Percentiles rank a stretch among this genome's conserved stretches.
Conservation (phyloP, 2,113 vertebrate species). For the Oriolus oriolus region DNA sequence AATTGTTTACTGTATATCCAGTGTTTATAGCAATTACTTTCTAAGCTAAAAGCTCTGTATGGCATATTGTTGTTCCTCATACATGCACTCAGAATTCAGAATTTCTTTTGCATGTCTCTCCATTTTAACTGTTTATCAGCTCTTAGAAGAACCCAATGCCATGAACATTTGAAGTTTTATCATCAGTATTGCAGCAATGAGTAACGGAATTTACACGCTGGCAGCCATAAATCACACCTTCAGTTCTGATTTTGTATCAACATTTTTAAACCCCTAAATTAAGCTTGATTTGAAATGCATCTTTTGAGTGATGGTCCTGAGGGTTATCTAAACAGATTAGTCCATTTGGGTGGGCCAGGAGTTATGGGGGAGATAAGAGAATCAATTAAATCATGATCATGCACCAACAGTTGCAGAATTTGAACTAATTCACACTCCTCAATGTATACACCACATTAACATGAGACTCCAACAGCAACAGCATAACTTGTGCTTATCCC, state of each 20-base stretch:
- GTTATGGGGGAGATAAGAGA: not conserved
- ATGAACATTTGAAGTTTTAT: not conserved
- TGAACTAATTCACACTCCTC: not conserved
- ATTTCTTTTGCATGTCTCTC: not conserved
- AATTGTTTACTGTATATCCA: not conserved
- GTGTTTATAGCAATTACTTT: not conserved
- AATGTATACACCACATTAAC: not conserved
- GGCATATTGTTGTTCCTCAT: not conserved
- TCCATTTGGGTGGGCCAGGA: not conserved
- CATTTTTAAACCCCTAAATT: not conserved
- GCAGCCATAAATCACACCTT: not conserved
- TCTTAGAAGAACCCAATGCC: not conserved
- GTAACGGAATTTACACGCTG: not conserved
- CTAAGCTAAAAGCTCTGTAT: not conserved
- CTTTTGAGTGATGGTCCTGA: not conserved
- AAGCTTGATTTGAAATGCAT: not conserved
- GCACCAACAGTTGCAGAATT: not conserved
- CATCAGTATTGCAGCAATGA: not conserved
- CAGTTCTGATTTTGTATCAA: not conserved
- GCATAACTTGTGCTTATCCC: not conserved
- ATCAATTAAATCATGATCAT: not conserved
- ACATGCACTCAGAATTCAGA: not conserved
- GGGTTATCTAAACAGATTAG: not conserved
- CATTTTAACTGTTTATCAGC: not conserved
- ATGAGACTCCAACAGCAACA: not conserved